Percentiles rank a stretch among this genome's conserved stretches.
Conservation (phyloP, 2,888 invertebrate genomes). For the Drosophila yooni region DNA sequence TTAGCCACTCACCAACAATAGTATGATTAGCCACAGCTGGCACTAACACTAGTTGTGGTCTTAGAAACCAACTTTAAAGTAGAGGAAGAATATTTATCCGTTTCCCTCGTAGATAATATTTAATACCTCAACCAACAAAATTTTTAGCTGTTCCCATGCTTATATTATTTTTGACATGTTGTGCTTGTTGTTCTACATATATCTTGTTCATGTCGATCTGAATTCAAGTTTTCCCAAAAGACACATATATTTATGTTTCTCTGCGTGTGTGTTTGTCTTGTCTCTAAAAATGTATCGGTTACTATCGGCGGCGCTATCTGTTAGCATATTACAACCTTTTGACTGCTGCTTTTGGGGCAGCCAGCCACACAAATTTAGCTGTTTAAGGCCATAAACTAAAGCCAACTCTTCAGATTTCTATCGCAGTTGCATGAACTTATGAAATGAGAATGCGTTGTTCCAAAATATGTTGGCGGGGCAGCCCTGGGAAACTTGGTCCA, state of each 20-base stretch:
- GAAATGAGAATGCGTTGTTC: slow-evolving; percentile 46
- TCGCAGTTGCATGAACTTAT: slow-evolving; percentile 56
- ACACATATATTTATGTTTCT: slow-evolving; percentile 32
- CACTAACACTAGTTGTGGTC: slow-evolving; percentile 15
- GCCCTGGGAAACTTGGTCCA: slow-evolving; percentile 54
- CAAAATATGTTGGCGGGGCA: slow-evolving; percentile 42
- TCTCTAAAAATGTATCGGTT: slow-evolving; percentile 56
- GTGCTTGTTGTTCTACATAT: slow-evolving; percentile 28
- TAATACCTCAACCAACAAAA: neutral
- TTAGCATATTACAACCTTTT: slow-evolving; percentile 53
- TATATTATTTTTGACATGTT: slow-evolving; percentile 16
- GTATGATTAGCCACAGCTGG: slow-evolving; percentile 15
- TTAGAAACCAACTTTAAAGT: slow-evolving; percentile 1
- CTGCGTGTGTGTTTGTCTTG: slow-evolving; percentile 35
- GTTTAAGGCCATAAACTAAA: slow-evolving; percentile 54
- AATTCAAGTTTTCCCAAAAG: slow-evolving; percentile 23
- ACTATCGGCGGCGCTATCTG: slow-evolving; percentile 54
- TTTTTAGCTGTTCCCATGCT: slow-evolving; percentile 21
- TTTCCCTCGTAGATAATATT: too few species aligned
- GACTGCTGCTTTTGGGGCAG: slow-evolving; percentile 42
- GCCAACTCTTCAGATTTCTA: slow-evolving; percentile 40
- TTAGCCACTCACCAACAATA: slow-evolving; percentile 27
- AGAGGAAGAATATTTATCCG: slow-evolving; percentile 8
- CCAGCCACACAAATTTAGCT: slow-evolving; percentile 40
- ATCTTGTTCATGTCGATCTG: slow-evolving; percentile 26